Percentiles rank a stretch among this genome's conserved stretches.
Conservation (phyloP, 2,888 invertebrate species). For the Meiosimyza decipiens region DNA sequence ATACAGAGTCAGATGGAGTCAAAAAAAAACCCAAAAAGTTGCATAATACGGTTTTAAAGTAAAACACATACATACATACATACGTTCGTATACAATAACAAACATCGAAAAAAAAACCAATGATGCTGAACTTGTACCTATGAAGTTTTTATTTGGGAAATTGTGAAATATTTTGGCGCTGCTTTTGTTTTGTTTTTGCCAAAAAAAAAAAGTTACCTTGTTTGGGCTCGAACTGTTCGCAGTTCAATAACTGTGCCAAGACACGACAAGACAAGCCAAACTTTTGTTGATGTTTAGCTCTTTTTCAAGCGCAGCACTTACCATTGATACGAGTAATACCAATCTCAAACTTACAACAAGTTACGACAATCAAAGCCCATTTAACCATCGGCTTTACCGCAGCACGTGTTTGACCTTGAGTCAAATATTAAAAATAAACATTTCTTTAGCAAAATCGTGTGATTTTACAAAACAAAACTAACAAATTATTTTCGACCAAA, state of each 20-base stretch:
- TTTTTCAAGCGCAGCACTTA: no score
- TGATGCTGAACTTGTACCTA: no score
- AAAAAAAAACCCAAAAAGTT: background rate
- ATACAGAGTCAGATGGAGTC: no score
- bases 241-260: conserved; percentile 26
- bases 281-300: conserved; percentile 3
- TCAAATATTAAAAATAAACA: conserved; percentile 4
- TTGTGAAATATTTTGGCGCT: no score
- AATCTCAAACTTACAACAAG: background rate
- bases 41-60: background rate
- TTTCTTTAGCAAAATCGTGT: background rate
- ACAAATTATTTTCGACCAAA: no score
- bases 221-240: conserved; percentile 3
- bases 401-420: conserved; percentile 24
- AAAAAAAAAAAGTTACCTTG: conserved; percentile 20
- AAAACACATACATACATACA: no score
- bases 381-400: background rate
- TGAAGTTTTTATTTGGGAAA: no score
- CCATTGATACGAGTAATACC: background rate
- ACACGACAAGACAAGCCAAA: background rate
- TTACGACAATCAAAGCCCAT: no score
- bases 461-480: no score
- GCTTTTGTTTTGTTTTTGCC: background rate
- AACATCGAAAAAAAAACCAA: no score
- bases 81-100: no score